Evolutionary conservation across 2,113 vertebrate genomes (phyloP).

Genomic region (Strigops habroptila): DNA sequence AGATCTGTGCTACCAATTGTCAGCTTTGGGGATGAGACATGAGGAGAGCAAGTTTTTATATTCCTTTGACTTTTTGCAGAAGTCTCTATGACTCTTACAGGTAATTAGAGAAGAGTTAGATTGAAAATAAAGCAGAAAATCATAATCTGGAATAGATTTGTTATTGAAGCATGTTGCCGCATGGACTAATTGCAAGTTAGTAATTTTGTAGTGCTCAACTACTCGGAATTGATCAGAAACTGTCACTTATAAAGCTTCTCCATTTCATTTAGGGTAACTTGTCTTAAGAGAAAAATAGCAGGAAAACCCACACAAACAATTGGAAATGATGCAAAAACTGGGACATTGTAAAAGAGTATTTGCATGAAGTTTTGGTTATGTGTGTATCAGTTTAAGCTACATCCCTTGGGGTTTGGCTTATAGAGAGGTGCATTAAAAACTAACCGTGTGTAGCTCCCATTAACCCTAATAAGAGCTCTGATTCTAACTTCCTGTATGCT

Average conservation of each 20-base stretch:
- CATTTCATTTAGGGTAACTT: background rate
- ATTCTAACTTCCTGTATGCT: conserved; percentile 20
- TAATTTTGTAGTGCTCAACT: background rate
- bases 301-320: background rate
- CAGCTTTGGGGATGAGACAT: background rate
- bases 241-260: background rate
- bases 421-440: background rate
- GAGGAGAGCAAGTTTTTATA: background rate
- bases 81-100: background rate
- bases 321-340: background rate
- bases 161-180: background rate
- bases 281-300: background rate
- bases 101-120: background rate
- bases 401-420: background rate
- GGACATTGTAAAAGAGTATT: background rate
- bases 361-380: background rate
- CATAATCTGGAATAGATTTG: background rate
- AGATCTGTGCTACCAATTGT: accelerated
- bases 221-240: background rate
- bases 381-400: background rate
- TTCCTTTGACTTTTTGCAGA: background rate
- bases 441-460: background rate
- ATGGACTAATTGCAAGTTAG: background rate
- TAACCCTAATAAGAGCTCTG: background rate
- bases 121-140: background rate